Percentiles rank a stretch among this genome's conserved stretches.
Conservation (phyloP, 64 coral and sea anemone species). For the Actinia equina region DNA sequence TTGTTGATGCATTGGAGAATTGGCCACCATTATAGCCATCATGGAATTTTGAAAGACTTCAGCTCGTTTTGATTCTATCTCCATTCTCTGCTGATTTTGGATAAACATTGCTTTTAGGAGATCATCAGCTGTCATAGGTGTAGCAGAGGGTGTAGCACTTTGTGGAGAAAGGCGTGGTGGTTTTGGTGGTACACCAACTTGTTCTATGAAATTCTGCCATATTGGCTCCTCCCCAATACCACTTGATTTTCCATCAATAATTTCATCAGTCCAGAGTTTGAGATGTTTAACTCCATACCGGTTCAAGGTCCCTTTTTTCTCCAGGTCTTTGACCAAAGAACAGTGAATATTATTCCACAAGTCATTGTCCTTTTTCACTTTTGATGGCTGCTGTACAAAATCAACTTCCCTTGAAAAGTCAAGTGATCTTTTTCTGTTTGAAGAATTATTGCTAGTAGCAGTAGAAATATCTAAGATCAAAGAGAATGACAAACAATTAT, state of each 20-base stretch:
- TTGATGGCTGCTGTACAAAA: neutral
- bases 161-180: conserved; percentile 6
- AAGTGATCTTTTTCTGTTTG: conserved; percentile 4
- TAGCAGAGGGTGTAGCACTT: neutral
- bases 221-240: conserved; percentile 43
- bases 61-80: conserved; percentile 32
- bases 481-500: neutral
- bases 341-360: conserved; percentile 15
- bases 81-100: conserved; percentile 25
- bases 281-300: conserved; percentile 46
- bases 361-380: conserved; percentile 40
- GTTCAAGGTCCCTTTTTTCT: conserved; percentile 32
- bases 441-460: neutral
- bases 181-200: conserved; percentile 32
- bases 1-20: neutral
- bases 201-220: conserved; percentile 37
- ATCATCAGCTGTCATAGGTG: conserved; percentile 4
- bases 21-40: neutral
- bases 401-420: neutral
- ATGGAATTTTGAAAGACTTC: conserved; percentile 40
- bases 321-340: conserved; percentile 31
- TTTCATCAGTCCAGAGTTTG: conserved; percentile 46
- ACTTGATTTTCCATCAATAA: conserved; percentile 26
- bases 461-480: neutral
- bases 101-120: conserved; percentile 33